Evolutionary conservation across 92 coral and sea anemone genomes (phyloP).

Genomic region (Bergia sp.): DNA sequence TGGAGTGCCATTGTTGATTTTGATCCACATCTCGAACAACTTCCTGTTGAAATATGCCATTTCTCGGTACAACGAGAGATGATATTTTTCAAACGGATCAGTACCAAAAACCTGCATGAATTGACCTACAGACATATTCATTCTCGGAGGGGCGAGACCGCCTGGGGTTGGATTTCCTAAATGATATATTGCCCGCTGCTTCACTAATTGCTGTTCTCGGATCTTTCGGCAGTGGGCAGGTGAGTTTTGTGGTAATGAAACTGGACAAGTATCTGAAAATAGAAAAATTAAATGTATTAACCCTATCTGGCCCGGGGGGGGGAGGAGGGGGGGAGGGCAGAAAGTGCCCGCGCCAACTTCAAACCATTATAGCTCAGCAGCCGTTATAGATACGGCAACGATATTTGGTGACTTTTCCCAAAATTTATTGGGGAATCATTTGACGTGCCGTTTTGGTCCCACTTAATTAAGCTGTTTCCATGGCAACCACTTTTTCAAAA

Average conservation of each 20-base stretch:
- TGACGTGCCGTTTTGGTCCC: too few relatives aligned
- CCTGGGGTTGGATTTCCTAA: background rate
- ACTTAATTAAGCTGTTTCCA: too few relatives aligned
- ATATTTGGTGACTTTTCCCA: too few relatives aligned
- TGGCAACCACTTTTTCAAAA: too few relatives aligned
- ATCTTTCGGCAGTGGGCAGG: background rate
- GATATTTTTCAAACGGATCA: slow-evolving; percentile 6
- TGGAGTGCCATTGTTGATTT: background rate
- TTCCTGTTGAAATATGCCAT: background rate
- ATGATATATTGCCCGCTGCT: slow-evolving; percentile 5
- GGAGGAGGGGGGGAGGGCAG: too few relatives aligned
- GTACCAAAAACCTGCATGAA: background rate
- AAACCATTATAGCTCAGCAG: too few relatives aligned
- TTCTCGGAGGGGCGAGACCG: background rate
- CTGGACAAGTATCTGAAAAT: background rate
- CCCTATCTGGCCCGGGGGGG: too few relatives aligned
- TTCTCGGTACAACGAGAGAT: background rate
- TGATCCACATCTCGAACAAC: background rate
- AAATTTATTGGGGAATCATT: too few relatives aligned
- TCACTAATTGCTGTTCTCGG: background rate
- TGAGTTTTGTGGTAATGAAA: background rate
- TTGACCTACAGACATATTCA: background rate
- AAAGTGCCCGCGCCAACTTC: too few relatives aligned
- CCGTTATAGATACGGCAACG: too few relatives aligned
- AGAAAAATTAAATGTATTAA: background rate